phyloP scores from a whole-genome alignment of 2,113 vertebrate genomes.

The Scomber scombrus region DNA sequence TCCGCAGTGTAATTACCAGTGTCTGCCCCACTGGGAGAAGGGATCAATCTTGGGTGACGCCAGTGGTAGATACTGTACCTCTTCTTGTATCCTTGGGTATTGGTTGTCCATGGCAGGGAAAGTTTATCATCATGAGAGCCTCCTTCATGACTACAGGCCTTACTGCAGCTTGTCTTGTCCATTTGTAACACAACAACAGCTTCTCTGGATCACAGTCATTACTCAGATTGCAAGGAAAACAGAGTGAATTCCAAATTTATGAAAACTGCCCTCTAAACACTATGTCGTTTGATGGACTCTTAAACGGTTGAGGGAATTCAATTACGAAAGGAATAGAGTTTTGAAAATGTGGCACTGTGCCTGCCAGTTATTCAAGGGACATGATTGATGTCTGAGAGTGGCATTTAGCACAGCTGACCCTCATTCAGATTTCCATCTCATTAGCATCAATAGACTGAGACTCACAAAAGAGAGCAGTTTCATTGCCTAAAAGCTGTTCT shows the following conservation, averaged over 20 bases:
- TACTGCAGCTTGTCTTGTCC: constrained; percentile 19
- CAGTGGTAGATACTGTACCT: constrained; percentile 40
- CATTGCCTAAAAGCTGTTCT: constrained; percentile 46
- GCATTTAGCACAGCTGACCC: constrained; percentile 79
- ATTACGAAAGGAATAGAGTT: constrained; percentile 72
- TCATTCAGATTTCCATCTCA: constrained; percentile 78
- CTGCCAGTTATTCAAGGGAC: constrained; percentile 68
- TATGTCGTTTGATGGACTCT: constrained; percentile 62
- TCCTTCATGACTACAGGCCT: constrained; percentile 47
- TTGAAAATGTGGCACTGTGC: constrained; percentile 64
- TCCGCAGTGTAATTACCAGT: constrained; percentile 69
- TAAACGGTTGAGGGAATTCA: constrained; percentile 69
- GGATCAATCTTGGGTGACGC: constrained; percentile 70
- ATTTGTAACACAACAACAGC: constrained; percentile 63
- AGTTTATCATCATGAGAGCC: constrained; percentile 65
- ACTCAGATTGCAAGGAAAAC: constrained; percentile 57
- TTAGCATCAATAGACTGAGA: constrained; percentile 72
- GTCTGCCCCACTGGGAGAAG: constrained; percentile 51
- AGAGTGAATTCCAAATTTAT: constrained; percentile 58
- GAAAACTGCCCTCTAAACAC: constrained; percentile 56
- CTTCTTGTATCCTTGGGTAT: constrained; percentile 56
- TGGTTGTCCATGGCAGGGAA: constrained; percentile 55
- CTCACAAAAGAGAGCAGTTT: constrained; percentile 48
- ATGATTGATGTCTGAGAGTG: constrained; percentile 78
- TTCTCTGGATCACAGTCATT: constrained; percentile 52